Conservation (phyloP, 2,113 vertebrate species). For the Gopherus flavomarginatus region DNA sequence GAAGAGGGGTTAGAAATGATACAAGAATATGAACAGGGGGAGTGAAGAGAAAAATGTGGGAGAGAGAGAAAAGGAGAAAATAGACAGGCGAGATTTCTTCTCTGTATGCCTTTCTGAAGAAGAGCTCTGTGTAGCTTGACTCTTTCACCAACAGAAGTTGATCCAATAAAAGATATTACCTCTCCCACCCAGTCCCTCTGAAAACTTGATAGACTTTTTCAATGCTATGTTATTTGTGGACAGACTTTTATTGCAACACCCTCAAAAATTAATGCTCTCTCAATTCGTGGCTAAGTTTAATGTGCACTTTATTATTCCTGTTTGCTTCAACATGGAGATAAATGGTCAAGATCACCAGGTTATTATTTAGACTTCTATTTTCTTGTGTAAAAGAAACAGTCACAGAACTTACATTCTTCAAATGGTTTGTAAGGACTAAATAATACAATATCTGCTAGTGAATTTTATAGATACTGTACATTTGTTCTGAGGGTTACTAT, state of each 20-base stretch:
- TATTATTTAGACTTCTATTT: accelerated
- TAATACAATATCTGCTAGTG: not conserved
- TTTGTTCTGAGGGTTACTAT: not conserved
- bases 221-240: not conserved
- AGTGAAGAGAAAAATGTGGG: not conserved
- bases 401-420: not conserved
- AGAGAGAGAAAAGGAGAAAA: not conserved
- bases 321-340: not conserved
- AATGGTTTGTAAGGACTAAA: not conserved
- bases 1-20: not conserved
- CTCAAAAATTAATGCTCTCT: not conserved
- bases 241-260: not conserved
- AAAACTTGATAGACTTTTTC: not conserved
- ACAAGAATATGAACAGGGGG: not conserved
- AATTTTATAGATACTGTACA: not conserved
- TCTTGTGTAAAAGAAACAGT: not conserved
- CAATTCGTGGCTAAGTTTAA: not conserved
- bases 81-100: not conserved
- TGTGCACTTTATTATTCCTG: not conserved
- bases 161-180: not conserved
- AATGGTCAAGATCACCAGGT: accelerated
- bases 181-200: not conserved
- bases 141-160: not conserved
- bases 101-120: not conserved
- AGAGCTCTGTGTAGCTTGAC: not conserved